Percentiles rank a stretch among this genome's conserved stretches.
Evolutionary conservation across 2,797 vertebrate genomes (phyloP).

Genomic region (Lophius americanus): DNA sequence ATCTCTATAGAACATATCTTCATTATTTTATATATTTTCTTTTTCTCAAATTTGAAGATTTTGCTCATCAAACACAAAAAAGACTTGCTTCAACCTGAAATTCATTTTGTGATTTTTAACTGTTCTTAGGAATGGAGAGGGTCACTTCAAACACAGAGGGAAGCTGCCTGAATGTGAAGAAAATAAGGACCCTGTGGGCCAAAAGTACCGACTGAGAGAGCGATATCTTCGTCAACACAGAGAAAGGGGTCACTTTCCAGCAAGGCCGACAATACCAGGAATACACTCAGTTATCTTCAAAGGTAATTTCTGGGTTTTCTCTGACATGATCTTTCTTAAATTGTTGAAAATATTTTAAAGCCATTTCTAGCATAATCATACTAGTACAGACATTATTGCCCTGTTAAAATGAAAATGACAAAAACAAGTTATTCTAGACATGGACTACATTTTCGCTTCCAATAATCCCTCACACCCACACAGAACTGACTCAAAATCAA

Average conservation of each 20-base stretch:
- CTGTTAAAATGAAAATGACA: background rate
- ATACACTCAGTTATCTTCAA: constrained; percentile 76
- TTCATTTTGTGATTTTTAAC: background rate
- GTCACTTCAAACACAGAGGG: constrained; percentile 85
- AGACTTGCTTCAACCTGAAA: background rate
- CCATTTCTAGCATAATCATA: no score
- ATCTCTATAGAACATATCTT: constrained; percentile 1
- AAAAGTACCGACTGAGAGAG: constrained; percentile 90
- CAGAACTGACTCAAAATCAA: background rate
- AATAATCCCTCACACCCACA: constrained; percentile 3
- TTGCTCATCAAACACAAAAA: background rate
- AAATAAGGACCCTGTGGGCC: constrained; percentile 65
- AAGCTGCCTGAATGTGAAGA: constrained; percentile 76
- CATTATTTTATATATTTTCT: no score
- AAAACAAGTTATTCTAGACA: background rate
- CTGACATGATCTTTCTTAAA: background rate
- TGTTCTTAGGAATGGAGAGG: constrained; percentile 84
- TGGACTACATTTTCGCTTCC: background rate
- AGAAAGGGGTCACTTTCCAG: constrained; percentile 73
- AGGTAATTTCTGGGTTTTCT: constrained; percentile 46
- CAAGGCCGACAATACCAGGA: constrained; percentile 62
- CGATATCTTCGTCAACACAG: constrained; percentile 87
- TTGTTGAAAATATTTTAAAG: background rate
- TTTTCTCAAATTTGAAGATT: background rate
- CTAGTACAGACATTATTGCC: no score